Base-by-base conservation (phyloP, 64 coral and sea anemone genomes). In the Catalaphyllia jardinei region DNA sequence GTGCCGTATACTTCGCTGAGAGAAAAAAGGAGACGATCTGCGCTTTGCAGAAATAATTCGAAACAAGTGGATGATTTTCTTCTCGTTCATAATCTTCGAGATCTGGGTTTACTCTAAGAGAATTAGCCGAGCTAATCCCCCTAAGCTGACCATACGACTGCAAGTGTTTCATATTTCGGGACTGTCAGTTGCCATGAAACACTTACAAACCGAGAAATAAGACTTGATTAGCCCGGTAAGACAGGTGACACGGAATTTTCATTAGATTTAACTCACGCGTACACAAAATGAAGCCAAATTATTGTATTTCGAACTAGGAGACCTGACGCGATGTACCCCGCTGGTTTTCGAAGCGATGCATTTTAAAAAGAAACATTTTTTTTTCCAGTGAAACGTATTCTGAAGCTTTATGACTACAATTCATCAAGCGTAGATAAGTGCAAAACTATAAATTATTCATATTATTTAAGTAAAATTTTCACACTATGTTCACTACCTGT, bases 31-130 rank as follows among this genome's bases (percentile, higher is more conserved):
- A 96, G 94, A 86, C 87, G 94, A 39, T 96, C 94, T 2, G 94
- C 94, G 9, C 75, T 96, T 14, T 96, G 94, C 29, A 76, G 94
- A 89, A 91, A 78, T 79, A 96, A 96, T 76, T 92, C 94, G 17
- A 96, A 96, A 60, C 94, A 96, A 84, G 94, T 96, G 3, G 94
- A 96, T 20, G 94, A 96, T 79, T 96, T 96, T 74, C 84, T 96
- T 31, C 65, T 96, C 24, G 94, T 96, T 13, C 94, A 96, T 92
- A 96, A 96, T 86, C 67, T 96, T 4, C 88, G 81, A 13, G 94
- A 96, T 67, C 86, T 96, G 60, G 94, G 94, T 38, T 81, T 96
- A n/a, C 52, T 96, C 4, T 96, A 29, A 94, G 13, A 31, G 31
- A 85, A 28, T 85, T 85, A 85, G 49, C 20, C 12, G 27, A 27